These are phyloP conservation scores for Salvelinus alpinus DNA, from an alignment of 2,113 vertebrate species.

Conservation along the genomic window DNA sequence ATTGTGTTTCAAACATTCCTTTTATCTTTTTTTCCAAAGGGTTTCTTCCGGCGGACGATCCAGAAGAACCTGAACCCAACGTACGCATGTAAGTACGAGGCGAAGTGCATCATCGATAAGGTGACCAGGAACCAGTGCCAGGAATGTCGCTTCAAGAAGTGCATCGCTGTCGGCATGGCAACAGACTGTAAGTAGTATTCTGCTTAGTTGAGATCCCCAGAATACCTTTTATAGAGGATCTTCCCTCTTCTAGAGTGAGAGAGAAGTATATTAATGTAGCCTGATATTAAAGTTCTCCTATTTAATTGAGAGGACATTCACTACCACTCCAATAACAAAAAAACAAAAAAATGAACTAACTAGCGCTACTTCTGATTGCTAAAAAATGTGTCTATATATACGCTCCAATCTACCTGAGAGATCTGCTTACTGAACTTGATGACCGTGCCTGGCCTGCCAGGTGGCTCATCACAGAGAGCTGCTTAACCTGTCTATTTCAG, in stretches of 20 bases:
- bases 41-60: slow-evolving; percentile 98
- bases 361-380: too few species aligned
- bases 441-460: too few species aligned
- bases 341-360: too few species aligned
- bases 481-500: too few species aligned
- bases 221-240: neutral
- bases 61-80: slow-evolving; percentile 98
- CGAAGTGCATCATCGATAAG: slow-evolving; percentile 97
- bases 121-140: slow-evolving; percentile 99
- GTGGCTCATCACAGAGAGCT: too few species aligned
- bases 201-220: slow-evolving; percentile 1
- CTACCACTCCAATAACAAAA: too few species aligned
- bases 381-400: too few species aligned
- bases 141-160: slow-evolving; percentile 99
- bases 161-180: slow-evolving; percentile 97
- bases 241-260: neutral
- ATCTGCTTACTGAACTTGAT: too few species aligned
- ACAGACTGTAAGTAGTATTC: slow-evolving; percentile 89
- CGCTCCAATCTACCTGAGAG: too few species aligned
- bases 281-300: too few species aligned
- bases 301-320: too few species aligned
- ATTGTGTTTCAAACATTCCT: neutral
- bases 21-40: slow-evolving; percentile 58
- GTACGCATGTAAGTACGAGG: slow-evolving; percentile 97
- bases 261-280: too few species aligned